Base-by-base conservation (phyloP, 1,140 invertebrate genomes). In the Orchesella cincta region DNA sequence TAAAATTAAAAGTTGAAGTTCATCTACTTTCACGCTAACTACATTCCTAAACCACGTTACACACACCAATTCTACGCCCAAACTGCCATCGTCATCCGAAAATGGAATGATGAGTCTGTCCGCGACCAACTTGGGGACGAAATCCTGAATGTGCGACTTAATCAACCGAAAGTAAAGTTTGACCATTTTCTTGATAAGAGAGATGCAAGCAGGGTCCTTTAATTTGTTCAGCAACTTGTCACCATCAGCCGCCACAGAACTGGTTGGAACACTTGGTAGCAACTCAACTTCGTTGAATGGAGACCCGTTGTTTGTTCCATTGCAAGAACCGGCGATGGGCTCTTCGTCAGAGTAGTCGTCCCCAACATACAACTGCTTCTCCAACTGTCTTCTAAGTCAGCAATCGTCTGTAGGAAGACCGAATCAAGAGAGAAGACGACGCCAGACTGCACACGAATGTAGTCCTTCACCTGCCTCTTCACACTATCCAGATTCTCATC, bases 381-480 rank as follows among this genome's bases (percentile, higher is more conserved):
- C 62, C 62, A 67, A n/a, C 62, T 67, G 8, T 33, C 31, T 67
- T 23, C 62, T 2, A 31, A 67, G 14, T 31, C 23, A 5, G 26
- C 8, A 29, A 67, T 8, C 31, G 29, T n/a, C 14, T 67, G 8
- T 12, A 33, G 8, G n/a, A 67, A 67, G 5, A 3, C 31, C 23
- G 29, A 31, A n/a, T 67, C 31, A 26, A 67, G 23, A 5, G 62
- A 67, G n/a, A 67, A 67, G 1, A 67, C 62, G 2, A 67, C n/a
- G 62, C 62, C 33, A 12, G 62, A 26, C 31, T 67, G 62, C 1
- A 67, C 62, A 2, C 31, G 26, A n/a, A 67, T 67, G 31, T 67
- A 67, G 62, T 67, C 62, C 31, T 67, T 29, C 8, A 67, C n/a
- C 12, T 67, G 62, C 62, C 33, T 67, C 28, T 67, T 29, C 29